A percentile compares a stretch with the other conserved stretches of the same genome.
phyloP scores from a whole-genome alignment of 2,888 invertebrate genomes.

The Rotaria sp. region DNA sequence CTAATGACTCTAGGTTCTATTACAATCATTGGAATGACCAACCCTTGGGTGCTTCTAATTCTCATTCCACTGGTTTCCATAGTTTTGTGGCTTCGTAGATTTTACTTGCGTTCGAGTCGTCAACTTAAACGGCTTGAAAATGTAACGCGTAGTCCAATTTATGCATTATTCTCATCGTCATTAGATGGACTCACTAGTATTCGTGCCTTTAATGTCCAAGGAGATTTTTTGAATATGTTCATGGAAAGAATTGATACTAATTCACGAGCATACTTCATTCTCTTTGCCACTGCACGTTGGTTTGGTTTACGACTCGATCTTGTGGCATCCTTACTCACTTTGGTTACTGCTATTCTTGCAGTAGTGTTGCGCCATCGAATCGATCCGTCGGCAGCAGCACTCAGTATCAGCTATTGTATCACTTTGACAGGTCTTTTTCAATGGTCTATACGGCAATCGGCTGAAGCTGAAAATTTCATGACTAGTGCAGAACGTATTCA shows the following conservation, averaged over 20 bases:
- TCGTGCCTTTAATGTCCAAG: conserved; percentile 75
- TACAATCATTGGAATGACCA: conserved; percentile 66
- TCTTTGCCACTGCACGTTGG: conserved; percentile 79
- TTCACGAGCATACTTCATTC: conserved; percentile 82
- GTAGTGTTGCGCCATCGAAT: no score
- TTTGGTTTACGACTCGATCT: conserved; percentile 84
- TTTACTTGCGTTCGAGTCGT: conserved; percentile 56
- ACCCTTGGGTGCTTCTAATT: conserved; percentile 59
- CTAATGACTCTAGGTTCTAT: conserved; percentile 64
- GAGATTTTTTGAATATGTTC: conserved; percentile 63
- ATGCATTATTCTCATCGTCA: conserved; percentile 77
- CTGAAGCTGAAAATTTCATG: no score
- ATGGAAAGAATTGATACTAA: conserved; percentile 63
- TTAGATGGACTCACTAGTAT: conserved; percentile 59
- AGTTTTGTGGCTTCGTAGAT: conserved; percentile 68
- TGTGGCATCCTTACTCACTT: no score
- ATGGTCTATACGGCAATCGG: no score
- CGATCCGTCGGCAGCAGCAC: no score
- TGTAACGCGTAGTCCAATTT: not conserved
- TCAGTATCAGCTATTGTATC: no score
- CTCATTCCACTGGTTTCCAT: conserved; percentile 66
- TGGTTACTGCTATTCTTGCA: conserved; percentile 42
- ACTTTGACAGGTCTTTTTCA: no score
- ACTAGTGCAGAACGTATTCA: no score
- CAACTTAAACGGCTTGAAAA: conserved; percentile 33